Evolutionary conservation across 2,113 vertebrate genomes (phyloP).

Genomic region (Oncorhynchus clarkii): DNA sequence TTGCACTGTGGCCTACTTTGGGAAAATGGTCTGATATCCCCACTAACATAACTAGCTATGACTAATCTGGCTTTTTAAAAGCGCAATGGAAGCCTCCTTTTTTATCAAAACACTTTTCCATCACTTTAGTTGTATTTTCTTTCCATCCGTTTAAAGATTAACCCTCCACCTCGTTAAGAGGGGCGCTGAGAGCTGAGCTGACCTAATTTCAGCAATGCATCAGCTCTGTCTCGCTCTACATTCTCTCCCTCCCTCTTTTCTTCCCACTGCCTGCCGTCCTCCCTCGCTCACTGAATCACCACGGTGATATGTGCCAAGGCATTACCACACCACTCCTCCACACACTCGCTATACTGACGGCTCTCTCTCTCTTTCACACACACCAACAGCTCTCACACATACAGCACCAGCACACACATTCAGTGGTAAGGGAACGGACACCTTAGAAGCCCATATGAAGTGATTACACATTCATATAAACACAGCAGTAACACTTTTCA

Average conservation of each 20-base stretch:
- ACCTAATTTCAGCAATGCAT: slow-evolving; percentile 67
- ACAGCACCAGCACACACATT: slow-evolving; percentile 7
- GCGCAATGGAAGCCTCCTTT: slow-evolving; percentile 21
- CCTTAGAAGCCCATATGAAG: slow-evolving; percentile 4
- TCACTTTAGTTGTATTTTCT: slow-evolving; percentile 38
- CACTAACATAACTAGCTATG: slow-evolving; percentile 13
- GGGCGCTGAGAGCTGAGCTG: slow-evolving; percentile 66
- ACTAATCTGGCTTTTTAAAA: slow-evolving; percentile 11
- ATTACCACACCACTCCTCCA: slow-evolving; percentile 64
- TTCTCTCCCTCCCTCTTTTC: slow-evolving; percentile 48
- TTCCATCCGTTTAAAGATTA: slow-evolving; percentile 36
- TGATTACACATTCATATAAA: neutral
- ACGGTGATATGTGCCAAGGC: slow-evolving; percentile 66
- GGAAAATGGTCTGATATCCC: slow-evolving; percentile 22
- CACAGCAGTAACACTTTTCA: neutral
- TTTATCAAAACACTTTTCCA: slow-evolving; percentile 18
- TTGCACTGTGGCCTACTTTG: slow-evolving; percentile 12
- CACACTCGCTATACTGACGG: slow-evolving; percentile 41
- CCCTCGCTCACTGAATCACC: slow-evolving; percentile 70
- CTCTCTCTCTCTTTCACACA: slow-evolving; percentile 53
- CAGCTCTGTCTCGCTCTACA: slow-evolving; percentile 19
- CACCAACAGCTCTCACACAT: too few relatives aligned
- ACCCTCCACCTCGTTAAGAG: slow-evolving; percentile 56
- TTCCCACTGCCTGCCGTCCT: slow-evolving; percentile 19
- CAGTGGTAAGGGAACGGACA: slow-evolving; percentile 8